Percentiles rank a stretch among this genome's conserved stretches.
Conservation (phyloP, 1,140 invertebrate genomes). For the Dendroctonus ponderosae region DNA sequence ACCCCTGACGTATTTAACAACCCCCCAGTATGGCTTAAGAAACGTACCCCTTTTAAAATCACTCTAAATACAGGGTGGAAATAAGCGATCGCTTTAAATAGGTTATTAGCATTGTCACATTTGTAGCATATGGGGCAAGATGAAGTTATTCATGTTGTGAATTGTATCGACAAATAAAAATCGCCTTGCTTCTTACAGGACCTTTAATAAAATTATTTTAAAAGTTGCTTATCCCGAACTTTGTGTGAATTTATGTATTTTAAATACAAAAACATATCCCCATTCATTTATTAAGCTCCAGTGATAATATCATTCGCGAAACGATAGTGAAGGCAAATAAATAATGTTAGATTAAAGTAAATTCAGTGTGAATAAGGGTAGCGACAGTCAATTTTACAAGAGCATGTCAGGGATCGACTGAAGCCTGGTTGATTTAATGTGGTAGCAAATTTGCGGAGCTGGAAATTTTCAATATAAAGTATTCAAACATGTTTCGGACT, state of each 20-base stretch:
- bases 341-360: constrained; percentile 36
- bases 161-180: too few species aligned
- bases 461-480: background rate
- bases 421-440: constrained; percentile 8
- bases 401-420: constrained; percentile 2
- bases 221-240: too few species aligned
- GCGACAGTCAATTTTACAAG: constrained; percentile 26
- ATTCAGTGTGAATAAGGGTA: constrained; percentile 33
- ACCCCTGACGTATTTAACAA: constrained; percentile 42
- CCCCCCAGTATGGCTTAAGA: constrained; percentile 33
- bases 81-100: too few species aligned
- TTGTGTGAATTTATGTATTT: too few species aligned
- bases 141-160: too few species aligned
- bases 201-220: too few species aligned
- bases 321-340: constrained; percentile 25
- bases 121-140: too few species aligned
- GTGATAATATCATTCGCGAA: background rate
- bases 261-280: too few species aligned
- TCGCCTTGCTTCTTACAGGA: too few species aligned
- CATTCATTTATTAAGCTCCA: too few species aligned
- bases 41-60: constrained; percentile 31
- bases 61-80: constrained; percentile 29
- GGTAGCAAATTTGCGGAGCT: background rate
- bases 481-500: too few species aligned
- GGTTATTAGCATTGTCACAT: too few species aligned